phyloP scores from a whole-genome alignment of 2,113 vertebrate species.

The Plecotus auritus region DNA sequence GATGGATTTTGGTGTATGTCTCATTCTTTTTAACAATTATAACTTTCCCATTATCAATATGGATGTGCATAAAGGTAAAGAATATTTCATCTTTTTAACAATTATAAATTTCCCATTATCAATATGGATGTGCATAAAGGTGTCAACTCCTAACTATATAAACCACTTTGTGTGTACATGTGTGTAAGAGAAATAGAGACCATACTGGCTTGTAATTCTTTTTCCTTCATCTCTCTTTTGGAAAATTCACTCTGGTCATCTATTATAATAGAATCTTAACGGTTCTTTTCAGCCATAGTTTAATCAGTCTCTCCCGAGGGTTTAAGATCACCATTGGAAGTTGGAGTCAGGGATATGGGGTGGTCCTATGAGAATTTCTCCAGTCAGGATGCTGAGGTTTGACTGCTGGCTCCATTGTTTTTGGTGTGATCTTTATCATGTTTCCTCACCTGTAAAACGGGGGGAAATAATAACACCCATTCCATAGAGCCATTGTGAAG shows the following conservation, averaged over 20 bases:
- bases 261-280: background rate
- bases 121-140: constrained; percentile 91
- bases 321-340: background rate
- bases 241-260: background rate
- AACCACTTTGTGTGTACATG: background rate
- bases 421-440: background rate
- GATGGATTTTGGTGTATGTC: constrained; percentile 85
- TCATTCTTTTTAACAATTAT: constrained; percentile 83
- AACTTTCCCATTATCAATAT: constrained; percentile 91
- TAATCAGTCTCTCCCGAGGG: background rate
- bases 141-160: background rate
- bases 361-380: background rate
- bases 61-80: constrained; percentile 97
- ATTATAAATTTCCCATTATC: constrained; percentile 89
- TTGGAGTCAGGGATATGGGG: background rate
- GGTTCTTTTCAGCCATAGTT: background rate
- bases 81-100: constrained; percentile 75
- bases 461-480: background rate
- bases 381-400: background rate
- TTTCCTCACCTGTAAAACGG: background rate
- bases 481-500: background rate
- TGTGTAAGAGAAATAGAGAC: background rate
- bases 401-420: background rate
- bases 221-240: background rate
- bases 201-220: background rate